Percentiles rank a stretch among this genome's conserved stretches.
These are phyloP conservation scores for Pagetopsis macropterus DNA, from an alignment of 2,797 vertebrate genomes.

Conservation along the genomic window DNA sequence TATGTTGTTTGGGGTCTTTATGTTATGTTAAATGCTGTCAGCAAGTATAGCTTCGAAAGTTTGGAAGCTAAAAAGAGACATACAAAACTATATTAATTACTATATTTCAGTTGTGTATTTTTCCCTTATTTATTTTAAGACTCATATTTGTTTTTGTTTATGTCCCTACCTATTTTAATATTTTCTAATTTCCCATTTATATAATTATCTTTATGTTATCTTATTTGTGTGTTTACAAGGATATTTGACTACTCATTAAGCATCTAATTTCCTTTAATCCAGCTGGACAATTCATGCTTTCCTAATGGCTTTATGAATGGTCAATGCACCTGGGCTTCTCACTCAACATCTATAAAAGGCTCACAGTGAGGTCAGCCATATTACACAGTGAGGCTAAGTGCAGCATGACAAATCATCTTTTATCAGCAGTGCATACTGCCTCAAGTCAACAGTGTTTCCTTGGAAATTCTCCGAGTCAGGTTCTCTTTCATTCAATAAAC, in stretches of 20 bases:
- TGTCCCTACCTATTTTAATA: neutral
- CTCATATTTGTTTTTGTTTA: neutral
- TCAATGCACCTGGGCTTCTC: neutral
- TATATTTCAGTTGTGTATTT: neutral
- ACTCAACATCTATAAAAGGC: neutral
- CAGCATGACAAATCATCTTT: neutral
- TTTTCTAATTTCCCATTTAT: neutral
- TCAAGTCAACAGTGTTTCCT: neutral
- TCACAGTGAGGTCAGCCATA: too few relatives aligned
- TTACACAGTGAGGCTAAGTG: neutral
- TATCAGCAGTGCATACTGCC: neutral
- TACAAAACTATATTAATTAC: neutral
- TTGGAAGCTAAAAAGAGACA: neutral
- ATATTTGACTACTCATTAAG: neutral
- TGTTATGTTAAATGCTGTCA: too few relatives aligned
- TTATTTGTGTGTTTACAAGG: neutral
- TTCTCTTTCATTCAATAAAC: neutral
- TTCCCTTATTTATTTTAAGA: neutral
- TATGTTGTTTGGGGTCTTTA: too few relatives aligned
- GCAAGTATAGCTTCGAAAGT: neutral
- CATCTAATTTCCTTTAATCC: neutral
- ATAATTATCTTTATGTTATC: neutral
- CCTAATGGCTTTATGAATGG: too few relatives aligned
- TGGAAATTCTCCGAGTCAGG: neutral
- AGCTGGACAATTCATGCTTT: rapidly evolving